phyloP scores from a whole-genome alignment of 2,888 invertebrate species.

The Odontomyia ornata region DNA sequence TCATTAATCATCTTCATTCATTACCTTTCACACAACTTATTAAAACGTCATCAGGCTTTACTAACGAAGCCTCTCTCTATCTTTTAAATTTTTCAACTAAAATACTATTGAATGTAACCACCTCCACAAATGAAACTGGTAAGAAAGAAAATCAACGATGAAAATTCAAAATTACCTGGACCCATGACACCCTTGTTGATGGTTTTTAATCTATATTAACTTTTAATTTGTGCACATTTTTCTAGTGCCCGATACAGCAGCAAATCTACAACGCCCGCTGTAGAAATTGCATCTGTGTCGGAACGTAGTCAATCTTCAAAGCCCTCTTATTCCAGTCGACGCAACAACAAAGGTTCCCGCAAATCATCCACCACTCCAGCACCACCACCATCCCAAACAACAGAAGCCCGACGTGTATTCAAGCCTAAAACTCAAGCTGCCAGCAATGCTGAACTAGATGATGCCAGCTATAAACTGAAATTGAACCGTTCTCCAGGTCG shows the following conservation, averaged over 20 bases:
- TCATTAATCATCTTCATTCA: too few species aligned
- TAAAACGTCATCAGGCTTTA: too few species aligned
- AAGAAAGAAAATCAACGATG: neutral
- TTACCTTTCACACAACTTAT: too few species aligned
- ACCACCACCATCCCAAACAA: slow-evolving; percentile 56
- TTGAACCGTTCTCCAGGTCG: slow-evolving; percentile 83
- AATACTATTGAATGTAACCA: too few species aligned
- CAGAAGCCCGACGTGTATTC: slow-evolving; percentile 67
- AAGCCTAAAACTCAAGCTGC: slow-evolving; percentile 71
- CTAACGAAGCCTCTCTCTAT: too few species aligned
- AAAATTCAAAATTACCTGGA: slow-evolving; percentile 34
- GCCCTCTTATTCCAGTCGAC: slow-evolving; percentile 66
- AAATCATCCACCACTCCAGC: slow-evolving; percentile 55
- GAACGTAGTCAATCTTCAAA: slow-evolving; percentile 69
- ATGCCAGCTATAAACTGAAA: slow-evolving; percentile 81
- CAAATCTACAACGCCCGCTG: slow-evolving; percentile 60
- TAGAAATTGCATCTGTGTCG: slow-evolving; percentile 73
- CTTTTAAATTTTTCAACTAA: too few species aligned
- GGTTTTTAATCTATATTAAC: slow-evolving; percentile 40
- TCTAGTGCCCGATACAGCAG: slow-evolving; percentile 51
- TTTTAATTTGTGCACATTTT: slow-evolving; percentile 46
- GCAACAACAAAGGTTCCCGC: slow-evolving; percentile 65
- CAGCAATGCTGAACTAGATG: slow-evolving; percentile 64
- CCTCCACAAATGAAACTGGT: too few species aligned
- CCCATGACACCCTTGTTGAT: slow-evolving; percentile 28